Conservation (phyloP, 2,113 vertebrate species). For the Tamias sibiricus region DNA sequence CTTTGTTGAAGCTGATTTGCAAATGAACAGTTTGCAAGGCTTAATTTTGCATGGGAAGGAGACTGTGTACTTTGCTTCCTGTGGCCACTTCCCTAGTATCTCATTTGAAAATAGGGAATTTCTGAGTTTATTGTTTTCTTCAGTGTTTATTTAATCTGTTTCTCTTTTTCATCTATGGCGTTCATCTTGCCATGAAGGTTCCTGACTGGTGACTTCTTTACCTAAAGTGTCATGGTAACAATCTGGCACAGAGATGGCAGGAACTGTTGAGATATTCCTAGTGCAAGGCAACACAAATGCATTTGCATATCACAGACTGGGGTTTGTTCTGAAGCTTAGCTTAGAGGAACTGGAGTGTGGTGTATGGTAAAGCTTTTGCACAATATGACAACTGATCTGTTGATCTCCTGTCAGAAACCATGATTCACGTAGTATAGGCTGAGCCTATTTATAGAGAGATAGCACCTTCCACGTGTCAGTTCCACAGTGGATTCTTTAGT, state of each 20-base stretch:
- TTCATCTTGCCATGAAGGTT: constrained; percentile 34
- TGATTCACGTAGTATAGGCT: constrained; percentile 55
- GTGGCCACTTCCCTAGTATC: neutral
- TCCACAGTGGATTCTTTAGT: constrained; percentile 31
- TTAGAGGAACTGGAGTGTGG: neutral
- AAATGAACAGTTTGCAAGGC: constrained; percentile 14
- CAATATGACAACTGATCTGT: constrained; percentile 58
- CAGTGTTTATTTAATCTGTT: neutral
- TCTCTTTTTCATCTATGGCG: constrained; percentile 3
- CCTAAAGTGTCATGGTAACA: neutral
- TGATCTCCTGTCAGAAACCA: constrained; percentile 67
- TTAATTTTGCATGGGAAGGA: neutral
- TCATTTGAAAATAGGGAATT: constrained; percentile 32
- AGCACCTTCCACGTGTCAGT: constrained; percentile 53
- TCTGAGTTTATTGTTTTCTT: constrained; percentile 53
- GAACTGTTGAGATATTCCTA: constrained; percentile 1
- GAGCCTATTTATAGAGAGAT: constrained; percentile 37
- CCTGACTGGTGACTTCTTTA: constrained; percentile 33
- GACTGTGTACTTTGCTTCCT: neutral
- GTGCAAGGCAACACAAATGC: neutral
- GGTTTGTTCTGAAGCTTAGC: neutral
- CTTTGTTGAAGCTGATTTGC: constrained; percentile 33
- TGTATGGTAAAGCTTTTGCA: neutral
- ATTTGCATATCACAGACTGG: neutral
- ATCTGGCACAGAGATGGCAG: neutral